Evolutionary conservation across 2,888 invertebrate species (phyloP).

Genomic region (Drosophila flavopinicola): DNA sequence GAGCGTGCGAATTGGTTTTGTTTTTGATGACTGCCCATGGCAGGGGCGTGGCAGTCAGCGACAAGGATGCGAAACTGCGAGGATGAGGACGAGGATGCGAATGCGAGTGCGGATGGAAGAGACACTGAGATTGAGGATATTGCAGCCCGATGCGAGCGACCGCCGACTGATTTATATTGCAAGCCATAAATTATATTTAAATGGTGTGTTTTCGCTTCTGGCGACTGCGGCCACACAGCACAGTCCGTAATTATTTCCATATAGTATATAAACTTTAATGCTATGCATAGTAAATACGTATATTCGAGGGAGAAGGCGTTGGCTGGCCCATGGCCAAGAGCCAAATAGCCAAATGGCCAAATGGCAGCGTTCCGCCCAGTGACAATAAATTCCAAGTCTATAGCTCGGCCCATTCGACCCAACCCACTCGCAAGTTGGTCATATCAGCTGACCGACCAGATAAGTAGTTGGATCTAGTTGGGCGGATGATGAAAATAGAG

Average conservation of each 20-base stretch:
- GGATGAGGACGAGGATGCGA: background rate
- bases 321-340: slow-evolving; percentile 13
- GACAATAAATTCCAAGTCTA: slow-evolving; percentile 59
- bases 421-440: slow-evolving; percentile 8
- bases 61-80: background rate
- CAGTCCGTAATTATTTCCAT: slow-evolving; percentile 61
- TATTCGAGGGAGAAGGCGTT: slow-evolving; percentile 32
- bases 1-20: slow-evolving; percentile 65
- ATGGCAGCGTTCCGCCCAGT: slow-evolving; percentile 52
- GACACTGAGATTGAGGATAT: slow-evolving; percentile 55
- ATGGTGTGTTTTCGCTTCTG: slow-evolving; percentile 51
- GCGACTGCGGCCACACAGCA: slow-evolving; percentile 24
- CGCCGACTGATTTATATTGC: slow-evolving; percentile 65
- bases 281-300: slow-evolving; percentile 14
- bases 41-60: slow-evolving; percentile 50
- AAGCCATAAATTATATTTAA: slow-evolving; percentile 72
- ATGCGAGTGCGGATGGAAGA: slow-evolving; percentile 1
- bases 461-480: slow-evolving; percentile 5
- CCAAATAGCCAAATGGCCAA: slow-evolving; percentile 23
- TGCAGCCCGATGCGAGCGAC: slow-evolving; percentile 51
- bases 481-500: background rate
- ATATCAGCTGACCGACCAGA: slow-evolving; percentile 20
- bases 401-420: slow-evolving; percentile 30
- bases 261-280: slow-evolving; percentile 8
- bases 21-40: slow-evolving; percentile 64